These are phyloP conservation scores for Hipposideros larvatus DNA, from an alignment of 2,797 vertebrate genomes.

Conservation along the genomic window DNA sequence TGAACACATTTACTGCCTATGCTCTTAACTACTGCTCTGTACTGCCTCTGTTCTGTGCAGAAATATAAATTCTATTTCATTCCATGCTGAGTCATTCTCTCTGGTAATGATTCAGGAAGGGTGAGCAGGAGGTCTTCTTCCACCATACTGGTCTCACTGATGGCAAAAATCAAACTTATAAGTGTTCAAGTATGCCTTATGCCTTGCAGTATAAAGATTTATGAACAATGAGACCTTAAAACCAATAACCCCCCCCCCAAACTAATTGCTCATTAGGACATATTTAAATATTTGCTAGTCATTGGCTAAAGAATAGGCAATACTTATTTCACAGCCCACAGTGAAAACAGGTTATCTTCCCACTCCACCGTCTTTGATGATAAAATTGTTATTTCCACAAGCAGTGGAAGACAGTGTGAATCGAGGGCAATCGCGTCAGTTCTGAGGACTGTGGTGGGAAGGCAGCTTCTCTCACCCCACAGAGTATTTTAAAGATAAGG, in stretches of 20 bases:
- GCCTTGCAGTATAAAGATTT: not conserved
- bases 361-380: conserved; percentile 55
- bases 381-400: conserved; percentile 47
- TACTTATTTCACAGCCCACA: conserved; percentile 22
- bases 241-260: conserved; percentile 15
- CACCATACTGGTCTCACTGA: not conserved
- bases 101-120: not conserved
- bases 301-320: conserved; percentile 25
- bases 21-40: not conserved
- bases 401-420: not conserved
- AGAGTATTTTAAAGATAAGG: not conserved
- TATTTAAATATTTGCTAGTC: conserved; percentile 40
- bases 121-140: not conserved
- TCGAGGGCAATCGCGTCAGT: not conserved
- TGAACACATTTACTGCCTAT: not conserved
- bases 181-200: not conserved
- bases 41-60: not conserved
- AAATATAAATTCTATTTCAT: not conserved
- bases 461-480: not conserved
- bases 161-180: not conserved
- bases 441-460: not conserved
- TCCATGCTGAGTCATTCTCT: not conserved
- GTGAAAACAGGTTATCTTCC: conserved; percentile 57
- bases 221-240: not conserved
- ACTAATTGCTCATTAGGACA: not conserved